Evolutionary conservation across 2,113 vertebrate genomes (phyloP).

Genomic region (Atractosteus spatula): DNA sequence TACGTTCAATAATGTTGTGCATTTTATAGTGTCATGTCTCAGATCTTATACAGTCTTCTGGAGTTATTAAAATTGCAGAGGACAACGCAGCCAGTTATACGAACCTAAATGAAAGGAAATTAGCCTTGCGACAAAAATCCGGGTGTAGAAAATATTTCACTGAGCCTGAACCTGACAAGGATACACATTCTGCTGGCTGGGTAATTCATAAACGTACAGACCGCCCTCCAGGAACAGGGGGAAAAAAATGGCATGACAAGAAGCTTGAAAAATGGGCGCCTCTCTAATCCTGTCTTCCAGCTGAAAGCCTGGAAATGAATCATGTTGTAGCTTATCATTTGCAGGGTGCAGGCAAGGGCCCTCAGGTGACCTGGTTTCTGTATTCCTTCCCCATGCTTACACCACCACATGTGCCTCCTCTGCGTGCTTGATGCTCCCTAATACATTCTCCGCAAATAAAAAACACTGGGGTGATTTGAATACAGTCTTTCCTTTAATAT

Average conservation of each 20-base stretch:
- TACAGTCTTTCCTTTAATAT: not conserved
- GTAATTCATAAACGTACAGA: slow-evolving; percentile 22
- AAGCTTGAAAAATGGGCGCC: slow-evolving; percentile 14
- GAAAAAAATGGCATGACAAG: slow-evolving; percentile 17
- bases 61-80: slow-evolving; percentile 9
- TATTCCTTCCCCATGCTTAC: not conserved
- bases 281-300: slow-evolving; percentile 15
- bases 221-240: slow-evolving; percentile 16
- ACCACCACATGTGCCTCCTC: not conserved
- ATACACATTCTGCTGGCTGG: slow-evolving; percentile 20
- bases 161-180: slow-evolving; percentile 19
- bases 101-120: slow-evolving; percentile 26
- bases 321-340: slow-evolving; percentile 7
- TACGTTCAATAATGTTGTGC: slow-evolving; percentile 41
- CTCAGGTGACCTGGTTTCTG: not conserved
- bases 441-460: not conserved
- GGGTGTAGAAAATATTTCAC: slow-evolving; percentile 10
- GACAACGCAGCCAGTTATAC: slow-evolving; percentile 3
- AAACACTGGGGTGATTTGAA: not conserved
- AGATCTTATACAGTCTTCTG: slow-evolving; percentile 12
- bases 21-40: slow-evolving; percentile 29
- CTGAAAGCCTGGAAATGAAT: slow-evolving; percentile 12
- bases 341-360: slow-evolving; percentile 3
- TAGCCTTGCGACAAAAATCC: slow-evolving; percentile 22
- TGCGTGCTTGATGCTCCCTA: not conserved